Conservation (phyloP, 2,113 vertebrate genomes). For the Pyrgilauda ruficollis region DNA sequence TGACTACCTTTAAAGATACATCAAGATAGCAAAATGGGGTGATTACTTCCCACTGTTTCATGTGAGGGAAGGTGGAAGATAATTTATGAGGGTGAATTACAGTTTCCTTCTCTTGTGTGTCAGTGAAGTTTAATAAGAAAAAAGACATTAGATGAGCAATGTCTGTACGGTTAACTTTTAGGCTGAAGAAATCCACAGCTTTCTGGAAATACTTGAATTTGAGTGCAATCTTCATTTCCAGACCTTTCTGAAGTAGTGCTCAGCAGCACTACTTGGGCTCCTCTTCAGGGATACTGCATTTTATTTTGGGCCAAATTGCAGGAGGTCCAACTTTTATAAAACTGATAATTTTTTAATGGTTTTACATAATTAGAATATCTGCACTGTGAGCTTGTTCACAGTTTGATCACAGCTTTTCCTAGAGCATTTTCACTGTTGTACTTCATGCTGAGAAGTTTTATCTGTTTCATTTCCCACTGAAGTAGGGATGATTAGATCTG, state of each 20-base stretch:
- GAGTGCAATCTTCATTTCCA: background rate
- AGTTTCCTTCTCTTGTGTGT: background rate
- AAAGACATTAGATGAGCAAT: background rate
- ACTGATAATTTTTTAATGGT: background rate
- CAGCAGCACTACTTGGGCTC: background rate
- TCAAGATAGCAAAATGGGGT: slow-evolving; percentile 22
- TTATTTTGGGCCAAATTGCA: background rate
- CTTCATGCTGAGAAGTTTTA: background rate
- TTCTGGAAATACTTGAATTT: background rate
- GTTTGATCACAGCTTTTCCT: background rate
- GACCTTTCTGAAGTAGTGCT: background rate
- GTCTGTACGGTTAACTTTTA: background rate
- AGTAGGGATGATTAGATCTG: background rate
- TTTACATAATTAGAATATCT: background rate
- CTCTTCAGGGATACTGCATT: background rate
- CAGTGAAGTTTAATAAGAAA: background rate
- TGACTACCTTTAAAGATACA: slow-evolving; percentile 25
- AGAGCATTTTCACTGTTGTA: background rate
- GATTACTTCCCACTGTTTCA: slow-evolving; percentile 31
- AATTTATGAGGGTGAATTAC: background rate
- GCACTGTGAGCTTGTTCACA: background rate
- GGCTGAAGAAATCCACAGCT: background rate
- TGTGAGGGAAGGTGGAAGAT: background rate
- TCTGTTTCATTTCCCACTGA: background rate
- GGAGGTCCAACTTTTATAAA: background rate